These are phyloP conservation scores for Amiota minor DNA, from an alignment of 2,888 invertebrate genomes.

Conservation along the genomic window DNA sequence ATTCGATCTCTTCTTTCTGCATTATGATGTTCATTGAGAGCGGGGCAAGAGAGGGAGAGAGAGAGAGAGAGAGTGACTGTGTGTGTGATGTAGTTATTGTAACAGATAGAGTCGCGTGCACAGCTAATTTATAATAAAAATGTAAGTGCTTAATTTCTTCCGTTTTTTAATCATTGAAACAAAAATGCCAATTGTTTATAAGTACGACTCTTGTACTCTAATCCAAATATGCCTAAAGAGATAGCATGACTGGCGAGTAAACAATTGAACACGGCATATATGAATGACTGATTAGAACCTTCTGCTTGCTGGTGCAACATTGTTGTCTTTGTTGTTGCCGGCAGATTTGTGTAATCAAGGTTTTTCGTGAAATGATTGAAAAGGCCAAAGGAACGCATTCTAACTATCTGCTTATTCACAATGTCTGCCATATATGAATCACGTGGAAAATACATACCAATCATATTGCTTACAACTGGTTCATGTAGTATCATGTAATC, in stretches of 20 bases:
- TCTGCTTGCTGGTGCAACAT: background rate
- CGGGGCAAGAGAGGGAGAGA: too few species aligned
- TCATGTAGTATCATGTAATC: constrained; percentile 39
- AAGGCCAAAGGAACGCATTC: constrained; percentile 52
- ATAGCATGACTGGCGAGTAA: constrained; percentile 36
- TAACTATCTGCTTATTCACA: constrained; percentile 39
- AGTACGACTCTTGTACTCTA: constrained; percentile 44
- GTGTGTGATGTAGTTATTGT: too few species aligned
- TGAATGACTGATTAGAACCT: constrained; percentile 41
- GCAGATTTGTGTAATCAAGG: constrained; percentile 20
- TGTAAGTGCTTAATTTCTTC: too few species aligned
- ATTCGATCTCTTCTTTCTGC: too few species aligned
- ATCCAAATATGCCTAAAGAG: constrained; percentile 34
- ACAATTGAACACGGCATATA: constrained; percentile 45
- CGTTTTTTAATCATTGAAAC: too few species aligned
- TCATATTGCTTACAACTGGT: constrained; percentile 49
- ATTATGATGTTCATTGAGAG: too few species aligned
- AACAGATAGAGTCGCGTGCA: too few species aligned
- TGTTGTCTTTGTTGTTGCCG: constrained; percentile 22
- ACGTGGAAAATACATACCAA: constrained; percentile 50
- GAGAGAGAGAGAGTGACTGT: too few species aligned
- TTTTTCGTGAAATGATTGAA: constrained; percentile 32
- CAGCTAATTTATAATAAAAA: too few species aligned
- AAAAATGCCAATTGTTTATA: too few species aligned
- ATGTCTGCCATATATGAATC: constrained; percentile 44